Conservation (phyloP, 2,113 vertebrate genomes). For the Sceloporus undulatus region DNA sequence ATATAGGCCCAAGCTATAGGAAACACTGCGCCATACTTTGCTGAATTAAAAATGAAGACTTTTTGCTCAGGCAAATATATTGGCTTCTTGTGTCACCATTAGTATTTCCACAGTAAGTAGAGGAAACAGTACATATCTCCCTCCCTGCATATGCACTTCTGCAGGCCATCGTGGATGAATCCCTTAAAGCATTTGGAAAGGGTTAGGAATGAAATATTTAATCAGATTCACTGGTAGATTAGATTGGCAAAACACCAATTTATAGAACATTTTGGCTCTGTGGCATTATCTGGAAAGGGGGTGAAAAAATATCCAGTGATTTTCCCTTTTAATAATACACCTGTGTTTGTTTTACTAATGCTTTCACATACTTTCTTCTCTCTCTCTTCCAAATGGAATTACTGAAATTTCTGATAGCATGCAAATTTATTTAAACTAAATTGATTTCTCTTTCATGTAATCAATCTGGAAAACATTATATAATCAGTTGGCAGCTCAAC, state of each 20-base stretch:
- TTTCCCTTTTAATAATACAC: background rate
- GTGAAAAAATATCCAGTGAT: conserved; percentile 1
- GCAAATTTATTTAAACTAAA: conserved; percentile 2
- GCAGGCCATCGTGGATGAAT: background rate
- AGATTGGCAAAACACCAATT: background rate
- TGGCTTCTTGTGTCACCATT: background rate
- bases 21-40: background rate
- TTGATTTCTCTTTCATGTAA: background rate
- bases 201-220: background rate
- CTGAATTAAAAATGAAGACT: background rate
- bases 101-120: background rate
- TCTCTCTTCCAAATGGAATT: background rate
- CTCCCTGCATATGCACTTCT: background rate
- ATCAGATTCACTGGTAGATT: background rate
- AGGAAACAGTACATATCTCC: background rate
- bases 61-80: background rate
- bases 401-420: background rate
- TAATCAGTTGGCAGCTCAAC: background rate
- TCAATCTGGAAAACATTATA: background rate
- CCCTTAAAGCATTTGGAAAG: background rate
- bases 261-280: background rate
- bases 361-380: background rate
- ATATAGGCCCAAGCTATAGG: background rate
- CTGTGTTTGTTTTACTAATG: conserved; percentile 1
- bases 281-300: background rate